Evolutionary conservation across 2,113 vertebrate genomes (phyloP), one percentile per base, ranked within the genome.

Genomic region (Anarrhichthys ocellatus): DNA sequence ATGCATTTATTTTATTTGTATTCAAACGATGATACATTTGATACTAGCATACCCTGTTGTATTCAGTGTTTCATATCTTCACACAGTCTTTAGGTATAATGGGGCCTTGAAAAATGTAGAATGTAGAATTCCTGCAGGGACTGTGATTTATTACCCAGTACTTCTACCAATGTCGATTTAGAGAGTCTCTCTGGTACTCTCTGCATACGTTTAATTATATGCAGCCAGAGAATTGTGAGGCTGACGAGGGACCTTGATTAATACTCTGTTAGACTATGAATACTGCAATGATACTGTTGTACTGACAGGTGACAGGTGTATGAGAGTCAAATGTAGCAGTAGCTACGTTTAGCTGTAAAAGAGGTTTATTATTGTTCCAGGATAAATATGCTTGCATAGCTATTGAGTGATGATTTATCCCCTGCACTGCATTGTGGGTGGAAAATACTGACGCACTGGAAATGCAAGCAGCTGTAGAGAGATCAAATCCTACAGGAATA

Each of bases 201-300:
- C 66, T 83, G 59, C 79, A 76, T 81, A 75, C 71, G 63, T 83
- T 73, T 87, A 74, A 79, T 84, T 87, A 81, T 40, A 80, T 34
- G 42, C 62, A 80, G 44, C 11, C 52, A 50, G 71, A 66, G 22
- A 68, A 73, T 63, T 59, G 62, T 68, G 71, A 73, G 11, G 29
- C 52, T 36, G 24, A 44, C 64, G 44, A 44, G 73, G 82, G 76
- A 82, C 76, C 67, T 71, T 80, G 40, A 88, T 85, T 77, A 40
- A 79, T 71, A 86, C 78, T 68, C 61, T 56, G 42, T 65, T 20
- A 77, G 44, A 22, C 71, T 56, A 73, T 63, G 32, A 78, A 73
- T 32, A 56, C 58, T 72, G 18, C 59, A 80, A 64, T 50, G 34
- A 78, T 46, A 40, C 50, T 2, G 15, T 71, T 71, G 56, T 56